Base-by-base conservation (phyloP, 2,113 vertebrate genomes). In the Dascyllus trimaculatus region DNA sequence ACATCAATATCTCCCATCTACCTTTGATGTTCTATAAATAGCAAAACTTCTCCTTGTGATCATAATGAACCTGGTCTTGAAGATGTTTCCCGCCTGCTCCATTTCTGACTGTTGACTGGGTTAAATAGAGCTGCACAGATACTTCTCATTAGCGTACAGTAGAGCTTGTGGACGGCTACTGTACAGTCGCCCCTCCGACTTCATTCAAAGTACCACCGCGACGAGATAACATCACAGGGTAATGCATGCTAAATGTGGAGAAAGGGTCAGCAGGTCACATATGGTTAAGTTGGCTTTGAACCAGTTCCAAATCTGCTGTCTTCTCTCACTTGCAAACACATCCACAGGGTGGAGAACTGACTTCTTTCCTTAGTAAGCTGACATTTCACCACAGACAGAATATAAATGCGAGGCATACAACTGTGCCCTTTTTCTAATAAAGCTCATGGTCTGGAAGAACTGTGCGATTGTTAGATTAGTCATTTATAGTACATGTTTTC, bases 11-110 rank as follows among this genome's bases (percentile, higher is more conserved):
- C 69, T 40, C 19, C 38, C 67, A 59, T 75, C 81, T 67, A 85
- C 78, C 75, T 84, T 88, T 87, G 82, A 92, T 81, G 85, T 85
- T 68, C 85, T 77, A 87, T 84, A 83, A 81, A 88, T 85, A 87
- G 73, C 51, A 0, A 62, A 59, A 62, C 64, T 71, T 82, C 58
- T 85, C 5, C 69, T 64, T 80, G 35, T 77, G 65, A 78, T 85
- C 69, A 52, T 71, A 82, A 59, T 82, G 60, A 89, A 80, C 68
- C 59, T 53, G 58, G 51, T 56, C 26, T 69, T 81, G 58, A 70
- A 43, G 25, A 65, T 56, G 13, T 22, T 52, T 68, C 64, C 62
- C 57, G 45, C 52, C 43, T 68, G 76, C 63, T 83, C 64, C 19
- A 32, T 76, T 64, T 62, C 58, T 87, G 60, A 60, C 21, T 26